Conservation (phyloP, 2,797 vertebrate genomes). For the Etheostoma perlongum region DNA sequence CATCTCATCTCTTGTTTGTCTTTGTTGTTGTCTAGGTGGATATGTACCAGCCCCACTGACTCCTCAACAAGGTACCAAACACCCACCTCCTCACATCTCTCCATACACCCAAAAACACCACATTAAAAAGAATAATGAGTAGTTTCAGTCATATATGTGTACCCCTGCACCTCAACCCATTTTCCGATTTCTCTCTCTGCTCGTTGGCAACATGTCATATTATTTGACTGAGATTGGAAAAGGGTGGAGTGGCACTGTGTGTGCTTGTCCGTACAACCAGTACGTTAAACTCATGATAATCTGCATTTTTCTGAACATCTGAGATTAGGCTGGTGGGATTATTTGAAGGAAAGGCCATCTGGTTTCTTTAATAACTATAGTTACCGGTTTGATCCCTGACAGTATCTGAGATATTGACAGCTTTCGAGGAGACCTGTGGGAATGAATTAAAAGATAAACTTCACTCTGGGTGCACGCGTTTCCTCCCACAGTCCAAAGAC, state of each 20-base stretch:
- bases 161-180: not conserved
- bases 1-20: conserved; percentile 35
- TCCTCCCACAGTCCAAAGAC: not conserved
- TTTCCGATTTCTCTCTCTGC: conserved; percentile 10
- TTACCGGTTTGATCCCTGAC: conserved; percentile 19
- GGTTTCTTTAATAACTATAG: conserved; percentile 27
- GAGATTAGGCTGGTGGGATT: conserved; percentile 64
- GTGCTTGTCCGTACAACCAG: conserved; percentile 30
- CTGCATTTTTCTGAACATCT: conserved; percentile 56
- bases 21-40: conserved; percentile 72
- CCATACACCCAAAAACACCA: not conserved
- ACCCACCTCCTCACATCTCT: conserved; percentile 2
- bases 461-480: not conserved
- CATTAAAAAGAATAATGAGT: not conserved
- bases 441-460: not conserved
- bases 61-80: conserved; percentile 84
- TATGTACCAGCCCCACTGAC: conserved; percentile 81
- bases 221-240: conserved; percentile 45
- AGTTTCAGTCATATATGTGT: not conserved
- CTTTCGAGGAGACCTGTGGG: not conserved
- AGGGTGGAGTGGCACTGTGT: not conserved
- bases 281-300: conserved; percentile 37
- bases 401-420: not conserved
- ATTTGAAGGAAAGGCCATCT: conserved; percentile 46
- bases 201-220: conserved; percentile 34